Evolutionary conservation across 2,888 invertebrate genomes (phyloP), one percentile per base, ranked within the genome.

Genomic region (Macaria liturata): DNA sequence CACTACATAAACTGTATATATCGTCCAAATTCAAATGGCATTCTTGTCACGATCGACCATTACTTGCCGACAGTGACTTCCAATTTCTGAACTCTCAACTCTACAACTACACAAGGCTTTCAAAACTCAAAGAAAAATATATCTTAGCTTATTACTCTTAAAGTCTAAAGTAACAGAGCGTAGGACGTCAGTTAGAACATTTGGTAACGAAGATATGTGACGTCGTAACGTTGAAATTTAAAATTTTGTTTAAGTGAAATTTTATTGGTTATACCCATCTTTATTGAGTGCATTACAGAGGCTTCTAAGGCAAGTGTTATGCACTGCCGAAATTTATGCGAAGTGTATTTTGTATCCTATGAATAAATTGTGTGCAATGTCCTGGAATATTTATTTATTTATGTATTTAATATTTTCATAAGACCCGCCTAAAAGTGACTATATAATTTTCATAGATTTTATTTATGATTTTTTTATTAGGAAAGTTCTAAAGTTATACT

Each of bases 41-140:
- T 90, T 89, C 90, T 53, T 63, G 85, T 88, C 91, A 91, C 91
- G 91, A 84, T 76, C 87, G 69, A 46, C 88, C 88, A 87, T 91
- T 91, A 90, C 90, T 91, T 84, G 86, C 84, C 89, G 83, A 88
- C 90, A 90, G 84, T 90, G 89, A 91, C 90, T 91, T 90, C 89
- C 88, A 91, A 90, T 91, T 88, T 86, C 83, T 81, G 80, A 76
- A 76, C 71, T 72, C 72, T 67, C 66, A 65, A 71, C 66, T 70
- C 69, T 69, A 76, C 74, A 71, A 71, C 69, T 71, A 69, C 60
- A 71, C 76, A 68, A 70, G 69, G 74, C 71, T 64, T 44, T 8
- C 31, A n/a, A 42, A 9, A 4, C 3, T 8, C 69, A 69, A 39
- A 0, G 34, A 0, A 72, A 73, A 78, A 42, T 52, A 34, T 59